Percentiles rank a stretch among this genome's conserved stretches.
These are phyloP conservation scores for Papilio demoleus DNA, from an alignment of 2,888 invertebrate species.

Conservation along the genomic window DNA sequence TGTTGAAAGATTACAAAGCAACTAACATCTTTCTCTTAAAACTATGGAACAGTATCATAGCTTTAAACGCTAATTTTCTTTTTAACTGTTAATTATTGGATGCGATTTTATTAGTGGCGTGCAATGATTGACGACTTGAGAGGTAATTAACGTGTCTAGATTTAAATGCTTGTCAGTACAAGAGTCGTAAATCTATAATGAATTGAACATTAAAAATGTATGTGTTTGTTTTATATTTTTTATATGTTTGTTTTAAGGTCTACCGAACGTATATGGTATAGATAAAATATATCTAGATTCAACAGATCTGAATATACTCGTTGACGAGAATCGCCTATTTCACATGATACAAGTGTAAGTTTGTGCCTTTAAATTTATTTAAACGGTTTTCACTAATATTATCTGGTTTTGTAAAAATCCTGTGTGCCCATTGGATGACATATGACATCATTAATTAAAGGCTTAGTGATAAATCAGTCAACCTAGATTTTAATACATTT, in stretches of 20 bases:
- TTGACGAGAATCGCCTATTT: slow-evolving; percentile 81
- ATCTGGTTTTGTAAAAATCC: not conserved
- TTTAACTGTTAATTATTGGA: slow-evolving; percentile 3
- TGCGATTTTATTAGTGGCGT: slow-evolving; percentile 5
- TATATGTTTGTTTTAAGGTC: slow-evolving; percentile 58
- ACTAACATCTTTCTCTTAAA: not conserved
- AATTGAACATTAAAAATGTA: slow-evolving; percentile 26
- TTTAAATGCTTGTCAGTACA: slow-evolving; percentile 23
- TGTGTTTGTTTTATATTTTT: slow-evolving; percentile 1
- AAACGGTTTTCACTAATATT: slow-evolving; percentile 32
- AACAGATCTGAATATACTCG: slow-evolving; percentile 83
- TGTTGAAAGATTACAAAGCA: not conserved
- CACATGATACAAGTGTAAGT: slow-evolving; percentile 85
- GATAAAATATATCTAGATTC: slow-evolving; percentile 79
- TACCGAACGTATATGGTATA: slow-evolving; percentile 69
- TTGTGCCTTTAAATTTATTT: slow-evolving; percentile 17
- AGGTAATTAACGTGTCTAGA: slow-evolving; percentile 25
- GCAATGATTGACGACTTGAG: slow-evolving; percentile 13
- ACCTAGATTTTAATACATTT: no score
- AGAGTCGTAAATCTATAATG: not conserved
- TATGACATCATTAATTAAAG: slow-evolving; percentile 18
- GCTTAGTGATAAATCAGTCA: not conserved
- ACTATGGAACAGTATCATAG: no score
- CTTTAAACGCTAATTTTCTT: slow-evolving; percentile 16
- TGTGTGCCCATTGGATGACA: not conserved